Base-by-base conservation (phyloP, 2,113 vertebrate genomes). In the Xenopus laevis region DNA sequence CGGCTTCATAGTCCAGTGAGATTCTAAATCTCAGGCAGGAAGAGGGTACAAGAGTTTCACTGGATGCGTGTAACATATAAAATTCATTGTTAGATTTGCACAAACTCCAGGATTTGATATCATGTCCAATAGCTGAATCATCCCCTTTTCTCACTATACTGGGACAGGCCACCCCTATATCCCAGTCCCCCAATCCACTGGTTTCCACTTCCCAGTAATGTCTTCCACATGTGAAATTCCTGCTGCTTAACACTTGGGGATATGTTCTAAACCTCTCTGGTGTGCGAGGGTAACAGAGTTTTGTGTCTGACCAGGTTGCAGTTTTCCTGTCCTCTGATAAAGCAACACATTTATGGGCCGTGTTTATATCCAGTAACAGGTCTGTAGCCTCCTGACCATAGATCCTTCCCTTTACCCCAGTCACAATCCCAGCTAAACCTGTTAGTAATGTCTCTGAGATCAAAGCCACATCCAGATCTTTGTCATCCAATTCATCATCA, bases 201-300 rank as follows among this genome's bases (percentile, higher is more conserved):
- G 7, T 13, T 53, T 65, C 62, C 62, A 65, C 33, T 0, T 65
- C 62, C 62, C 30, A 65, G 62, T 65, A 65, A 65, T 44, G 62
- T 65, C 62, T 30, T 30, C 62, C 62, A 16, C 30, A 65, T 13
- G 33, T 7, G 7, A 65, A 65, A 10, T 30, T 20, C 7, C 13
- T 44, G 1, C 11, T 44, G 33, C 62, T n/a, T 40, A 65, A 40
- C 8, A 44, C 62, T 30, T 65, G 62, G 17, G 40, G 16, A 4
- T 47, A 47, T 4, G 4, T 1, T 4, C 16, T 15, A 44, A 65
- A 65, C 12, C 62, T 65, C 62, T 65, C 15, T 40, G 33, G 30
- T 16, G 30, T 44, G 15, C 16, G 27, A 7, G 62, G 27, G 16
- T 12, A 20, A 15, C 16, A 44, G 20, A 10, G 57, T 2, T 17